Evolutionary conservation across 2,797 vertebrate species (phyloP).

Genomic region (Molossus molossus): DNA sequence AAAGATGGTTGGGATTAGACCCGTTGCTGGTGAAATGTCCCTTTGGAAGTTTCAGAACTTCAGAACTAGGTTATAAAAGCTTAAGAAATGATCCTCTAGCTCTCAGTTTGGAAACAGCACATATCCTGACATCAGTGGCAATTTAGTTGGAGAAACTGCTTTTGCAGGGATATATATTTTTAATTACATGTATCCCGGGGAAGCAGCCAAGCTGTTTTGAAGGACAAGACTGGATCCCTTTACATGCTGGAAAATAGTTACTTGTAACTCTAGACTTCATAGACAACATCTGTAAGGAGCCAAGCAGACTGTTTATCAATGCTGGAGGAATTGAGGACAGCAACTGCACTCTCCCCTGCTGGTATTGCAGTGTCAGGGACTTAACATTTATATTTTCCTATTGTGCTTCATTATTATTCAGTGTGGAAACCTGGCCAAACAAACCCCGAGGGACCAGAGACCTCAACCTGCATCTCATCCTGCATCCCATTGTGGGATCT

Average conservation of each 20-base stretch:
- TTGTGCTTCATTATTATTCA: conserved; percentile 79
- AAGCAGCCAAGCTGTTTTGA: conserved; percentile 83
- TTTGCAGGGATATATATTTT: conserved; percentile 86
- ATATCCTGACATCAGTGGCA: conserved; percentile 83
- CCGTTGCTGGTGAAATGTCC: conserved; percentile 77
- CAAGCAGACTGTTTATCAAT: conserved; percentile 85
- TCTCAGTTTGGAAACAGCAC: conserved; percentile 77
- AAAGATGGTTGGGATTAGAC: conserved; percentile 78
- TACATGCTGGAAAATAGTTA: conserved; percentile 84
- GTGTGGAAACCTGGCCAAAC: conserved; percentile 63
- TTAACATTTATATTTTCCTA: conserved; percentile 80
- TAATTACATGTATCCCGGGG: conserved; percentile 86
- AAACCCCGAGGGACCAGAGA: conserved; percentile 59
- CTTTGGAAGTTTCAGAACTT: conserved; percentile 75
- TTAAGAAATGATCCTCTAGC: conserved; percentile 65
- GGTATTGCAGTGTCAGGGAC: conserved; percentile 64
- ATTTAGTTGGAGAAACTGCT: conserved; percentile 81
- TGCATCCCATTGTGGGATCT: conserved; percentile 7
- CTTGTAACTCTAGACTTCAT: conserved; percentile 85
- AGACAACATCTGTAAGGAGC: conserved; percentile 88
- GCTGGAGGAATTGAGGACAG: conserved; percentile 84
- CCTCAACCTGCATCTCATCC: conserved; percentile 27
- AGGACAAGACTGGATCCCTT: conserved; percentile 84
- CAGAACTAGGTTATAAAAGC: conserved; percentile 77
- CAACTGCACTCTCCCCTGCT: conserved; percentile 80